Evolutionary conservation across 2,888 invertebrate species (phyloP), one percentile per base, ranked within the genome.

Genomic region (Buathra laborator): DNA sequence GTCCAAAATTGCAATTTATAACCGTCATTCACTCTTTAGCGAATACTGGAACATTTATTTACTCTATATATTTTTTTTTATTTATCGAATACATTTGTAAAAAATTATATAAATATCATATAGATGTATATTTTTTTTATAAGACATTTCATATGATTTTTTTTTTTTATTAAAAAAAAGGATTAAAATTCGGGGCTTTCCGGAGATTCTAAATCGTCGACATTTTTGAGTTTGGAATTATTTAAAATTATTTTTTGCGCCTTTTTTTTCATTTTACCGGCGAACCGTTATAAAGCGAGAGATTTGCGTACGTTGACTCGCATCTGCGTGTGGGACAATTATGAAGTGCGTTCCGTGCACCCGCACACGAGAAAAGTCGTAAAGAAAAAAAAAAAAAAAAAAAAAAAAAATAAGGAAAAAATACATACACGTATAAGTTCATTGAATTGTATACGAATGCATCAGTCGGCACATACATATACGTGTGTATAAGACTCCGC

Each of bases 311-410:
- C 19, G 56, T 10, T 51, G 44, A 62, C 24, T 77, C 67, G 62
- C 81, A 84, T 84, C 81, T 84, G 84, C 84, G 56, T 70, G 77
- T 78, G 68, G 68, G 48, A 81, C 70, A 53, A 71, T 53, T 81
- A 53, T 44, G 46, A 64, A 66, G 59, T 81, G 72, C 67, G 64
- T 78, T 51, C 46, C 67, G 72, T 81, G 82, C 74, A 82, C 74
- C 74, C 84, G 82, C 84, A 78, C 78, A 82, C 74, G 72, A 84
- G 68, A 32, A 64, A 62, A 53, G 68, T 70, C 53, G 37, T 46
- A 29, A 24, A 74, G 14, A 3, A 14, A 9, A 37, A 74, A 80
- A 76, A 81, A 72, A 62, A 3, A 14, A 9, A 37, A 74, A 80
- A 76, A 81, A 72, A 62, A 67, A 64, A n/a, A 75, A 43, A 32